Evolutionary conservation across 2,113 vertebrate species (phyloP), one percentile per base, ranked within the genome.

Genomic region (Eleginops maclovinus): DNA sequence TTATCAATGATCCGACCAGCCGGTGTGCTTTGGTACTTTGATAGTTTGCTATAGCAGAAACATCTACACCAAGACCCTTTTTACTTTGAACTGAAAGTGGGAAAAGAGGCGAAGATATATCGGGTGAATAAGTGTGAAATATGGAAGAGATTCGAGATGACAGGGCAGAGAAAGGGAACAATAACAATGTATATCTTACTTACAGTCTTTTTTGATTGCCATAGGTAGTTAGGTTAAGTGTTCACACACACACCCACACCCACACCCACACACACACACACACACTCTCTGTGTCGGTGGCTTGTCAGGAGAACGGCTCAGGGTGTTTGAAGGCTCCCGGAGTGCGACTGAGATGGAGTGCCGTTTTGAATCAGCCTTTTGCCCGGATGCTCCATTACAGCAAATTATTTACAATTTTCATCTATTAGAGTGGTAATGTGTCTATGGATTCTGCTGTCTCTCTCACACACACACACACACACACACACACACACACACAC

Each of bases 261-360:
- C 62, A 31, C 60, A 22, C 59, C 46, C 31, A 44, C 70, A 44
- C 61, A 41, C 41, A 58, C 73, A n/a, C 43, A 31, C 64, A 46
- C 72, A 73, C 71, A 51, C 67, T 68, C 69, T 4, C 58, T 15
- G 76, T 63, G 60, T 53, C 69, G 55, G 58, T 65, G 61, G 72
- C 81, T 81, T 71, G 81, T 87, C 81, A 79, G 67, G 41, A 19
- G 63, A 61, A 71, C 49, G 14, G 51, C 76, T 84, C 47, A 17
- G 70, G 81, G 65, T n/a, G 77, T 87, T 66, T 87, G 77, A 84
- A 75, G 73, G 54, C 70, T 87, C 85, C 81, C 77, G 17, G 58
- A 74, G 81, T 5, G 65, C 59, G 64, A 70, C 46, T 0, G 41
- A 53, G 74, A 81, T 75, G 22, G 36, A 67, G 65, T 59, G 85